Evolutionary conservation across 1,140 invertebrate species (phyloP).

Genomic region (Panulirus ornatus): DNA sequence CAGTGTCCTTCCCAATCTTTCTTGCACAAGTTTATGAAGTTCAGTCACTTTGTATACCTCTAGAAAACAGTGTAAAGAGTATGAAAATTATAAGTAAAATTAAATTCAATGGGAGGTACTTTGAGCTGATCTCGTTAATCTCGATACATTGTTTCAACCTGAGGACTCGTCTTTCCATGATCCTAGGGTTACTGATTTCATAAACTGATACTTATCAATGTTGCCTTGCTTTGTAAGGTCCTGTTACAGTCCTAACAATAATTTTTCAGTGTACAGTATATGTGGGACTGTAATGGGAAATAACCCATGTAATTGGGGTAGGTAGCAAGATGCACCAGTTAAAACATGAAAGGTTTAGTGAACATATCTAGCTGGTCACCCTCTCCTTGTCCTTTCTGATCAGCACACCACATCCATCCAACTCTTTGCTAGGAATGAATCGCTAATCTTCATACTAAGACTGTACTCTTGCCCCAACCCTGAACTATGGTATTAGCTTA

Average conservation of each 20-base stretch:
- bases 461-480: conserved; percentile 49
- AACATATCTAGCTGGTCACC: conserved; percentile 31
- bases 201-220: conserved; percentile 63
- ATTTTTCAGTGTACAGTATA: conserved; percentile 61
- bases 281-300: conserved; percentile 62
- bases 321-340: conserved; percentile 32
- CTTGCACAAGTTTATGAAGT: conserved; percentile 72
- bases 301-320: conserved; percentile 58
- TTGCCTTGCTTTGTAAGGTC: conserved; percentile 68
- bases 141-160: conserved; percentile 50
- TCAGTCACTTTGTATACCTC: conserved; percentile 65
- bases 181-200: conserved; percentile 66
- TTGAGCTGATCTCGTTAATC: neutral
- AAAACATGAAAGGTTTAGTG: conserved; percentile 42
- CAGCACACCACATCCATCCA: conserved; percentile 67
- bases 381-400: conserved; percentile 49
- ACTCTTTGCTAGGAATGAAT: conserved; percentile 47
- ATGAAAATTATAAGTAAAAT: neutral
- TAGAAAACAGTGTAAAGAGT: conserved; percentile 47
- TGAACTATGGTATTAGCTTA: conserved; percentile 65
- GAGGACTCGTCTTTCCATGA: conserved; percentile 70
- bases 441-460: conserved; percentile 44
- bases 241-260: conserved; percentile 63
- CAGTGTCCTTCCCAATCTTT: conserved; percentile 70
- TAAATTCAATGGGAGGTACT: neutral